These are phyloP conservation scores for Cancer borealis DNA, from an alignment of 2,888 invertebrate species.

Conservation along the genomic window DNA sequence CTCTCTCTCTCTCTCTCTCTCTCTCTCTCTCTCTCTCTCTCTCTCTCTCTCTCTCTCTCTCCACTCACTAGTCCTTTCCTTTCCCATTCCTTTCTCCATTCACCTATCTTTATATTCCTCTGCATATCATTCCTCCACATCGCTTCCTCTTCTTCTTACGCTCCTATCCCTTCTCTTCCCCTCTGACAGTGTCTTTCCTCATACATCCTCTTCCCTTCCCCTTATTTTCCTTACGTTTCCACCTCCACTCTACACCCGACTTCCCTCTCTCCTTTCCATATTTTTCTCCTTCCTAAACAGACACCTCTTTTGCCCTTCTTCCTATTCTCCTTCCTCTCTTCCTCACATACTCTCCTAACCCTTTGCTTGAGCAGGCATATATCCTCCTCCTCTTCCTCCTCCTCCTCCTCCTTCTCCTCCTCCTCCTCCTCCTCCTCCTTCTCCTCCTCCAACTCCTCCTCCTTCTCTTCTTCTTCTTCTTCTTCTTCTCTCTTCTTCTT, in stretches of 20 bases:
- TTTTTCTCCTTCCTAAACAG: no score
- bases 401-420: constrained; percentile 59
- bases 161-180: no score
- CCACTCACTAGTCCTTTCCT: background rate
- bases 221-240: no score
- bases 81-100: background rate
- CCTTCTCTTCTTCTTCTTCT: background rate
- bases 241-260: no score
- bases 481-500: no score
- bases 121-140: no score
- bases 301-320: background rate
- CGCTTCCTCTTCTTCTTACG: no score
- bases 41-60: background rate
- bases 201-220: no score
- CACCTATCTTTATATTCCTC: no score
- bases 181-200: no score
- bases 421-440: background rate
- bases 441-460: no score
- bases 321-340: background rate
- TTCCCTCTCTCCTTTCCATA: no score
- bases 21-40: constrained; percentile 23
- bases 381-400: constrained; percentile 53
- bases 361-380: background rate
- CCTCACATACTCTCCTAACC: constrained; percentile 49
- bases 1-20: constrained; percentile 49